Base-by-base conservation (phyloP, 1,140 invertebrate species). In the Yoshiicerus persimilis region DNA sequence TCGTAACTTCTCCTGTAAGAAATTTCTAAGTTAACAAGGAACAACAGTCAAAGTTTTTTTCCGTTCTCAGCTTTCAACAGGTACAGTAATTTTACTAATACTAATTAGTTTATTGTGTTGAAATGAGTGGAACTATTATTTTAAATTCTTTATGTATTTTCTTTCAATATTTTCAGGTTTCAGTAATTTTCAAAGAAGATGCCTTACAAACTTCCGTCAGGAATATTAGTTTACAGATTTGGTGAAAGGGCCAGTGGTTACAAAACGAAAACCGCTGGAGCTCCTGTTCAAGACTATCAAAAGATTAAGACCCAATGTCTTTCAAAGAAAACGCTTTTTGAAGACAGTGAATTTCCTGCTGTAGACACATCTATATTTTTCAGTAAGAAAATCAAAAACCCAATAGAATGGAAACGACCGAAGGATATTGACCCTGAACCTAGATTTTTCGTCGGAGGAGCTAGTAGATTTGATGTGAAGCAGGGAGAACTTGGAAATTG, bases 401-500 rank as follows among this genome's bases (percentile, higher is more conserved):
- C 25, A 16, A 16, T 70, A 16, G 66, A 30, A 70, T 70, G 66
- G 66, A 16, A 30, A 13, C 66, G 66, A 0, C 66, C 66, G 0
- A 8, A 91, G 39, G 98, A 99, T 95, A 97, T 99, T 84, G 93
- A 94, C 75, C 95, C 96, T 47, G 94, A 98, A 91, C 97, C 98
- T 0, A 95, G 97, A 91, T 95, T 99, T 34, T 98, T 99, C 92
- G 96, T 98, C 0, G 97, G 98, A 91, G 98, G 98, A 1, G 98
- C 96, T 92, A 97, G 97, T 20, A 94, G 98, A 90, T 99, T 99
- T 93, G 98, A 99, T 93, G 97, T 99, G 0, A 96, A 98, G 90
- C 98, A 99, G 93, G 98, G 98, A 87, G 97, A 98, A 94, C 93
- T 99, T 0, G 95, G 98, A 84, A 98, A 99, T 92, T 99, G 98